Evolutionary conservation across 2,797 vertebrate genomes (phyloP), one percentile per base, ranked within the genome.

Genomic region (Gymnothorax reevesii): DNA sequence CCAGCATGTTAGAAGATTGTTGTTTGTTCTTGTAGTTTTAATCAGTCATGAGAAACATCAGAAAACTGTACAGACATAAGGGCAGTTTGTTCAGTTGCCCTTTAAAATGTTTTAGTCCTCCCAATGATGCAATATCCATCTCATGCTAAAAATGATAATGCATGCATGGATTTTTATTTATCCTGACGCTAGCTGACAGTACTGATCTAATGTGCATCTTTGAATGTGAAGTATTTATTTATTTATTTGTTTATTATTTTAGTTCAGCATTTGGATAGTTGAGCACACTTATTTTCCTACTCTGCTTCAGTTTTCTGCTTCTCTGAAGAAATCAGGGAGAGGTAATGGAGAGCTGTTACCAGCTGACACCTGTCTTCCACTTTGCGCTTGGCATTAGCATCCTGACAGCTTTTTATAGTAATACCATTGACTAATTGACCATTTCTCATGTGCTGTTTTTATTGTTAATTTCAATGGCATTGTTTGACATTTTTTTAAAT

Each of bases 281-380:
- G 25, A 57, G 64, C 33, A 6, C 62, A 20, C 83, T 66, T 7
- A 55, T 69, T 66, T 25, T 57, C 20, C 0, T 62, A 57, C 82
- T 27, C 15, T 13, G 7, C 66, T 33, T n/a, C 27, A 42, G 75
- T 49, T 2, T 42, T 33, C 66, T 83, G 12, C 64, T 86, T 77
- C n/a, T 52, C 57, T 49, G 85, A 82, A 69, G 15, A 20, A 27
- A 69, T 82, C 7, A 33, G 60, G 52, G 17, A 57, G 62, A 64
- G 79, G 71, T 27, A 33, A 42, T 83, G 82, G 9, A 52, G 49
- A 82, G 62, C 55, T 57, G 60, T 82, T 49, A 54, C 52, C 79
- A 57, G 85, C 42, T 62, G 79, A 62, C 17, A 57, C 49, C 75
- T 57, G 79, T 86, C 13, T 25, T 12, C 82, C 25, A 60, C 49